These are phyloP conservation scores for Budorcas taxicolor DNA, from an alignment of 2,113 vertebrate genomes.

Conservation along the genomic window DNA sequence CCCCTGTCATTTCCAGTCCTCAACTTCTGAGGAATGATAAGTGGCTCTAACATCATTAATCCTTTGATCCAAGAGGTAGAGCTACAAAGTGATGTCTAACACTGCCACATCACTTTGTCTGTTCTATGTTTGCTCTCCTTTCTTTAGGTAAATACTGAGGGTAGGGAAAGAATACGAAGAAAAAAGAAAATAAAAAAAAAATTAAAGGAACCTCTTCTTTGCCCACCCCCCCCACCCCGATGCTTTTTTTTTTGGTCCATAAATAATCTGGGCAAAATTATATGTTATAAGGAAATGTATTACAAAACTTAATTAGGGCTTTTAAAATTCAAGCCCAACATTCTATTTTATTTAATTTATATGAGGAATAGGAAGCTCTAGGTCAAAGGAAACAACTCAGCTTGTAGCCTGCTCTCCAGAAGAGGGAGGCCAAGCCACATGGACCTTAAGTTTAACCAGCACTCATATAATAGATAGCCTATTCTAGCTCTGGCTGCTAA, in stretches of 20 bases:
- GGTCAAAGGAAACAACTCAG: conserved; percentile 35
- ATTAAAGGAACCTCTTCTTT: neutral
- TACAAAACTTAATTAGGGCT: conserved; percentile 33
- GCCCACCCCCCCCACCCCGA: neutral
- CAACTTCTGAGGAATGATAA: neutral
- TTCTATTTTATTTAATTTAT: conserved; percentile 60
- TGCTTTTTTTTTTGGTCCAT: neutral
- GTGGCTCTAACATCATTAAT: neutral
- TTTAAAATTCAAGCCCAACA: conserved; percentile 33
- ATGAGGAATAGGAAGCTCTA: conserved; percentile 12
- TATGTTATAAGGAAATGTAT: conserved; percentile 42
- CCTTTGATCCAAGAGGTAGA: neutral
- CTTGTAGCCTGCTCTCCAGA: conserved; percentile 9
- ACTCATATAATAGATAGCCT: neutral
- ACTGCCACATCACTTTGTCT: neutral
- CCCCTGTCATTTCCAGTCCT: neutral
- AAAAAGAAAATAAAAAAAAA: neutral
- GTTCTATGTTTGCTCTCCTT: neutral
- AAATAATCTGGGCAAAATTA: conserved; percentile 58
- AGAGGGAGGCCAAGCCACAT: conserved; percentile 11
- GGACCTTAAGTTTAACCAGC: conserved; percentile 16
- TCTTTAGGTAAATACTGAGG: neutral
- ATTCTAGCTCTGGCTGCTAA: neutral
- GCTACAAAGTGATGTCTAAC: neutral
- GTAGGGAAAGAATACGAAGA: neutral